phyloP scores from a whole-genome alignment of 2,113 vertebrate species.

The Oxyura jamaicensis region DNA sequence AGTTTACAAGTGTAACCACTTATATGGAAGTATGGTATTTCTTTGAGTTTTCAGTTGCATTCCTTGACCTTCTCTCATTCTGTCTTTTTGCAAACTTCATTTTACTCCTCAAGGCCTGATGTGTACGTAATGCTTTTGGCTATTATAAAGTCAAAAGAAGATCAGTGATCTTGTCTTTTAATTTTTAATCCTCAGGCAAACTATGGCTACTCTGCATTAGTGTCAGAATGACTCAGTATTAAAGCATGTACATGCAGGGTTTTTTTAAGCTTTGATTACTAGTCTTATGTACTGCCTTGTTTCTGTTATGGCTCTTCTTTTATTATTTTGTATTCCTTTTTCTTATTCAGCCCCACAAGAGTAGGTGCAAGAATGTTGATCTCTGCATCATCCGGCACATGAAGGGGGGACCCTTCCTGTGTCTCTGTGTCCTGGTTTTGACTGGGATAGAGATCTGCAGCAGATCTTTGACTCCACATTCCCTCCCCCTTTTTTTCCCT shows the following conservation, averaged over 20 bases:
- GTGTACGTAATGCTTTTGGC: background rate
- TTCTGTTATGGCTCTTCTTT: background rate
- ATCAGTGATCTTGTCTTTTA: background rate
- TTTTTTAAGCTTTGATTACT: background rate
- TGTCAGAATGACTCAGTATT: background rate
- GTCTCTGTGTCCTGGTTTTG: background rate
- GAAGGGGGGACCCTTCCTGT: background rate
- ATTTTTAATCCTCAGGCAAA: background rate
- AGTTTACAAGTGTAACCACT: background rate
- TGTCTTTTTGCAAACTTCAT: background rate
- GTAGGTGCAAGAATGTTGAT: background rate
- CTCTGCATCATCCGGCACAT: background rate
- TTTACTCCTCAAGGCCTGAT: background rate
- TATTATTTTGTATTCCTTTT: background rate
- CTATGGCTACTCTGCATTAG: background rate
- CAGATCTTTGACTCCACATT: background rate
- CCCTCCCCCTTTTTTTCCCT: background rate
- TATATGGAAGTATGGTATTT: background rate
- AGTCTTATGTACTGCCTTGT: background rate
- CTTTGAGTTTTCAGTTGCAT: background rate
- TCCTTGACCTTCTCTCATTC: background rate
- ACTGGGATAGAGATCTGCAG: background rate
- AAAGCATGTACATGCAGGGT: accelerated
- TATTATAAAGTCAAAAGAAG: background rate
- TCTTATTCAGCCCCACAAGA: background rate